Evolutionary conservation across 2,797 vertebrate genomes (phyloP).

Genomic region (Perdix hodgsoniae): DNA sequence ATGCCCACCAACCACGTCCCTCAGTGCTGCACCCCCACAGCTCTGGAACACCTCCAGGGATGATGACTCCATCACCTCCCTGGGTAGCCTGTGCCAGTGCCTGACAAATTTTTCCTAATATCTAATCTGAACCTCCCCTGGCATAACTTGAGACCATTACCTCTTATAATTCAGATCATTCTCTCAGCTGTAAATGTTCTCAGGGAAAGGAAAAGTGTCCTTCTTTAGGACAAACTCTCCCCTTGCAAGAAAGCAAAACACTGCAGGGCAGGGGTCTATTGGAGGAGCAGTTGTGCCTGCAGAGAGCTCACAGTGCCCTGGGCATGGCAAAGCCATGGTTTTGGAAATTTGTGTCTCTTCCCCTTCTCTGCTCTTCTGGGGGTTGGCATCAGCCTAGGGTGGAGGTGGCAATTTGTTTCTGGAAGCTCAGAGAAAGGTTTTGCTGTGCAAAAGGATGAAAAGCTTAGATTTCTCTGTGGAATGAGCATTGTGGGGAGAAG

Average conservation of each 20-base stretch:
- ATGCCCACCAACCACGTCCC: too few species aligned
- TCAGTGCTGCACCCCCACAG: too few species aligned
- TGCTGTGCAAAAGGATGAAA: not conserved
- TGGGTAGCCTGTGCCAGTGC: too few species aligned
- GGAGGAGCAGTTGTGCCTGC: accelerated
- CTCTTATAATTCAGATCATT: not conserved
- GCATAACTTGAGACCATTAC: too few species aligned
- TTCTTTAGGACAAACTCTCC: not conserved
- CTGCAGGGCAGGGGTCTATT: not conserved
- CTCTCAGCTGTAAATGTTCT: not conserved
- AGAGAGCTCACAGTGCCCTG: accelerated
- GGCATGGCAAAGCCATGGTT: accelerated
- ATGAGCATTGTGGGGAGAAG: accelerated
- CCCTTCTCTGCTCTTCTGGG: not conserved
- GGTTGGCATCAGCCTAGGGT: not conserved
- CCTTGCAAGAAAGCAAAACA: accelerated
- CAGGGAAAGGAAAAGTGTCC: not conserved
- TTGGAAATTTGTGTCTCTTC: not conserved
- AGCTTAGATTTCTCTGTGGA: accelerated
- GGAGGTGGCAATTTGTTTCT: accelerated
- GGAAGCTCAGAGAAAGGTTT: not conserved
- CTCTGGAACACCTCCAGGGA: too few species aligned
- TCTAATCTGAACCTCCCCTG: too few species aligned
- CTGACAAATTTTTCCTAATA: too few species aligned
- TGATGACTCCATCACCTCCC: too few species aligned